Evolutionary conservation across 2,797 vertebrate species (phyloP).

Genomic region (Crax fasciolata): DNA sequence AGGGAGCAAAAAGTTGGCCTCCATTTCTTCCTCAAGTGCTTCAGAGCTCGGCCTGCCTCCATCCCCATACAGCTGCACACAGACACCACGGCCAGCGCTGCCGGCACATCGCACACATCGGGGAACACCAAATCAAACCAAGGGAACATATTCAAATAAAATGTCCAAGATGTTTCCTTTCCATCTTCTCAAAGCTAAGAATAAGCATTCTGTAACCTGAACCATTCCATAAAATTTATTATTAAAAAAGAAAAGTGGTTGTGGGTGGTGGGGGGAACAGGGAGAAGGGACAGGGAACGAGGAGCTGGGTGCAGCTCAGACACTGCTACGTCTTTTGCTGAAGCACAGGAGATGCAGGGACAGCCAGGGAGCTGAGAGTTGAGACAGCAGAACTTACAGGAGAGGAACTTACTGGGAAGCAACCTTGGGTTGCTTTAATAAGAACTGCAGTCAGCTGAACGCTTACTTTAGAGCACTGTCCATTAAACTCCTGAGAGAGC

Average conservation of each 20-base stretch:
- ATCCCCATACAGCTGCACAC: background rate
- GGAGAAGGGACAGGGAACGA: background rate
- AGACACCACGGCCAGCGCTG: background rate
- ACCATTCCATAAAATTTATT: background rate
- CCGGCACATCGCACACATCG: background rate
- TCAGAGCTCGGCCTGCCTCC: background rate
- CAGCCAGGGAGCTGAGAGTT: background rate
- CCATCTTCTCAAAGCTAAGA: background rate
- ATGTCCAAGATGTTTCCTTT: background rate
- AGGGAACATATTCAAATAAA: background rate
- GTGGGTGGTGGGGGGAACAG: background rate
- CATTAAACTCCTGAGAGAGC: background rate
- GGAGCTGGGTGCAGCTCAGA: background rate
- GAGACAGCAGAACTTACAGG: background rate
- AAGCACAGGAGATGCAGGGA: background rate
- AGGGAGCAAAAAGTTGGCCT: background rate
- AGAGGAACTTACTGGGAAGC: background rate
- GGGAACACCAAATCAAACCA: conserved; percentile 18
- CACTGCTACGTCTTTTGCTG: background rate
- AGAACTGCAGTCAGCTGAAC: background rate
- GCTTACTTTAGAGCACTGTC: background rate
- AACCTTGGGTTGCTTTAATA: background rate
- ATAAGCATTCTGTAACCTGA: background rate
- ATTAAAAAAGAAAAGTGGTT: no score
- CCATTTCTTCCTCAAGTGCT: background rate